A percentile compares a stretch with the other conserved stretches of the same genome.
These are phyloP conservation scores for Neopipo cinnamomea DNA, from an alignment of 2,113 vertebrate genomes.

Conservation along the genomic window DNA sequence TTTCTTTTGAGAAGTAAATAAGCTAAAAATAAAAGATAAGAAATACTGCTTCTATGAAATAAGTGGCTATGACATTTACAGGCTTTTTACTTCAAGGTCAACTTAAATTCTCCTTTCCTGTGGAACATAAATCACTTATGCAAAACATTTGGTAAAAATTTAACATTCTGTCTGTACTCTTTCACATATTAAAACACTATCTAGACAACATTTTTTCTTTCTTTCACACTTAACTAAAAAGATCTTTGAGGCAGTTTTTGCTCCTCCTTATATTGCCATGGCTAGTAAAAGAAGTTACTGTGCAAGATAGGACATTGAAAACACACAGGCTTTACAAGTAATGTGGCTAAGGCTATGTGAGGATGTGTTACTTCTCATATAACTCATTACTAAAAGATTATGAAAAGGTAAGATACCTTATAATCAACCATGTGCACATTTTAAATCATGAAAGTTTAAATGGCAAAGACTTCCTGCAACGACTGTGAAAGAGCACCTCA, in stretches of 20 bases:
- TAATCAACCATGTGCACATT: background rate
- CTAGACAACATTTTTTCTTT: background rate
- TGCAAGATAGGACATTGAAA: background rate
- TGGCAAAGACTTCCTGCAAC: background rate
- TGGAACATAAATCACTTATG: background rate
- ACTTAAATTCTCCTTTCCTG: background rate
- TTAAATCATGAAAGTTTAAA: background rate
- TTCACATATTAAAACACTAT: background rate
- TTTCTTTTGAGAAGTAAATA: background rate
- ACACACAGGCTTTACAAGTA: background rate
- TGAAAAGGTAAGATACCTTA: background rate
- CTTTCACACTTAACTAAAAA: background rate
- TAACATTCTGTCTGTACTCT: background rate
- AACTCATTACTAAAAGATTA: background rate
- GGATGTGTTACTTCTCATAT: background rate
- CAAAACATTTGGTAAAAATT: background rate
- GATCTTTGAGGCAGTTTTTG: background rate
- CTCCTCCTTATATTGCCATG: background rate
- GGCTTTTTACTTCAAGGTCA: background rate
- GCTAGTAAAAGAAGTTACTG: background rate
- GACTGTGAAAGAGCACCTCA: background rate
- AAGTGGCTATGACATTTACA: background rate
- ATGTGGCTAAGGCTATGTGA: accelerated
- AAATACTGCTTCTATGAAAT: background rate
- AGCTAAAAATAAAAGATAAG: background rate